These are phyloP conservation scores for Capreolus pygargus DNA, from an alignment of 2,113 vertebrate genomes.

Conservation along the genomic window DNA sequence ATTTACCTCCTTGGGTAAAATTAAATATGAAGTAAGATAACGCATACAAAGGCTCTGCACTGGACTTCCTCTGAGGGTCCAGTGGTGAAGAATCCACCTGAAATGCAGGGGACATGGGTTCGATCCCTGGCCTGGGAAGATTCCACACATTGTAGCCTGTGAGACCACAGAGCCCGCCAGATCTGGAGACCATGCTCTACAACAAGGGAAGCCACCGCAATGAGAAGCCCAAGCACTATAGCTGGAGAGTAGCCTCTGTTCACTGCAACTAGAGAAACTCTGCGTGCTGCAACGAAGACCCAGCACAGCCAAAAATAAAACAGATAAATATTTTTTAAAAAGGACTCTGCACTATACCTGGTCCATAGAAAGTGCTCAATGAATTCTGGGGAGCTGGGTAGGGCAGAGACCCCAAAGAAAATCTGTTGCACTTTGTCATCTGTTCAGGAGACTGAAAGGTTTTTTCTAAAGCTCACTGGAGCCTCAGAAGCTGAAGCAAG, in stretches of 20 bases:
- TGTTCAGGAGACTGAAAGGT: background rate
- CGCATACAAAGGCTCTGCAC: background rate
- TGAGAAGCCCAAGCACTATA: background rate
- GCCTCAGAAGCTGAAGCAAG: background rate
- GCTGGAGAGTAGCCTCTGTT: background rate
- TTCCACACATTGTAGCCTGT: background rate
- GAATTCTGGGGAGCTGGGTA: background rate
- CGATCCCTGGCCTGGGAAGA: background rate
- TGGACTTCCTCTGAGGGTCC: background rate
- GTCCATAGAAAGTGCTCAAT: fast-evolving
- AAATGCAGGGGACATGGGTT: background rate
- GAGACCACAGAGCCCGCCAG: background rate
- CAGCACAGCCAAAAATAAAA: background rate
- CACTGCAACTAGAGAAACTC: background rate
- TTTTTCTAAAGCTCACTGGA: background rate
- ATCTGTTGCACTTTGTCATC: background rate
- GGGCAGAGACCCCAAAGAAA: background rate
- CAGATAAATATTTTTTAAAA: background rate
- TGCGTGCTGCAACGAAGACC: fast-evolving
- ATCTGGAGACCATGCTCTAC: background rate
- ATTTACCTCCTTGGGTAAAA: background rate
- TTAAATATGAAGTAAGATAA: background rate
- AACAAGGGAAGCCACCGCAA: background rate
- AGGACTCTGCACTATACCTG: background rate
- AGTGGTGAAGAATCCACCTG: background rate